Percentiles rank a stretch among this genome's conserved stretches.
Evolutionary conservation across 2,113 vertebrate genomes (phyloP).

Genomic region (Tetrax tetrax): DNA sequence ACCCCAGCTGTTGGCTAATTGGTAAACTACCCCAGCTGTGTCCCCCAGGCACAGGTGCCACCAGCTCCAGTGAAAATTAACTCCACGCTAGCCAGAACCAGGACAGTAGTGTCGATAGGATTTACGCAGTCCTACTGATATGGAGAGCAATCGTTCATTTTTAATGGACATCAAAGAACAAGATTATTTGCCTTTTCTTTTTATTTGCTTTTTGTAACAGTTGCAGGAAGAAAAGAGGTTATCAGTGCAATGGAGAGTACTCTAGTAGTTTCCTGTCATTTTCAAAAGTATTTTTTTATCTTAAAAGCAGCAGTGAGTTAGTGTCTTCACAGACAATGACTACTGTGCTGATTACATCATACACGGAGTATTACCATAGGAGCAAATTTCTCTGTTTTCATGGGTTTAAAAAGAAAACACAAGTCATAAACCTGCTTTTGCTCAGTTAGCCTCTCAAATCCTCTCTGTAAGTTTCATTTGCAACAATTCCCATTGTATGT

Average conservation of each 20-base stretch:
- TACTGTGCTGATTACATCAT: not conserved
- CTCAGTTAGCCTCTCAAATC: not conserved
- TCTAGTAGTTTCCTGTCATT: not conserved
- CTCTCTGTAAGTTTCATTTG: not conserved
- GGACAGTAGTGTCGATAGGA: not conserved
- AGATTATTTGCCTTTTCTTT: not conserved
- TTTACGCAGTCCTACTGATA: not conserved
- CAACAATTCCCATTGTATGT: not conserved
- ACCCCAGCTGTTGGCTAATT: no score
- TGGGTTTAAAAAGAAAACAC: not conserved
- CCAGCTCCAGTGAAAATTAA: no score
- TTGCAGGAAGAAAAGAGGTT: not conserved
- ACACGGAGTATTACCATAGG: not conserved
- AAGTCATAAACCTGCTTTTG: not conserved
- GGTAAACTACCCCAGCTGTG: no score
- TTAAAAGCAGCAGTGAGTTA: not conserved
- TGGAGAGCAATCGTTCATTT: not conserved
- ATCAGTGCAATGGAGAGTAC: not conserved
- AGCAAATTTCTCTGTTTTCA: not conserved
- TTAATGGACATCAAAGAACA: not conserved
- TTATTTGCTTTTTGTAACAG: not conserved
- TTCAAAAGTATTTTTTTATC: not conserved
- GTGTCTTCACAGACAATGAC: not conserved
- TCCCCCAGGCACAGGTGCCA: no score
- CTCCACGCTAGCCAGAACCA: no score